phyloP scores from a whole-genome alignment of 2,113 vertebrate species.

The Fregata magnificens region DNA sequence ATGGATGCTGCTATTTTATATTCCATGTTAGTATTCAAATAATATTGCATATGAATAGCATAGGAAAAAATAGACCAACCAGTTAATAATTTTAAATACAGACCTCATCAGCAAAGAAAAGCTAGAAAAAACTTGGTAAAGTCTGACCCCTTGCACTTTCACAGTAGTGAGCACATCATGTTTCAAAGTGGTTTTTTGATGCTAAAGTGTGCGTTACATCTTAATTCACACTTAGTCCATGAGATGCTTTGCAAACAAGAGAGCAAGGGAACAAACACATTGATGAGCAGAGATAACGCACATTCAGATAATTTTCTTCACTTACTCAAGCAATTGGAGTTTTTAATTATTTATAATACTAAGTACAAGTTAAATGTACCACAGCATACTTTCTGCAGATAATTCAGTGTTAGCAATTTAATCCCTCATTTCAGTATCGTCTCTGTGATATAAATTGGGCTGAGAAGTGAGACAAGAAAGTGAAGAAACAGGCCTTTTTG shows the following conservation, averaged over 20 bases:
- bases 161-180: background rate
- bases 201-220: background rate
- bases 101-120: slow-evolving; percentile 53
- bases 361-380: background rate
- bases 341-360: background rate
- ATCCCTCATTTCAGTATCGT: background rate
- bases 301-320: background rate
- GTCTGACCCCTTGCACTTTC: slow-evolving; percentile 9
- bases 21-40: slow-evolving; percentile 36
- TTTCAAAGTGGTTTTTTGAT: background rate
- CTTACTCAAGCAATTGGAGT: background rate
- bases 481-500: background rate
- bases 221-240: background rate
- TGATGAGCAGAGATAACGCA: background rate
- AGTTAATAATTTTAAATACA: slow-evolving; percentile 45
- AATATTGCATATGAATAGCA: slow-evolving; percentile 35
- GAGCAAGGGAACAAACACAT: background rate
- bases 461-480: background rate
- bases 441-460: background rate
- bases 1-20: slow-evolving; percentile 60
- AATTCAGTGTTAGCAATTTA: background rate
- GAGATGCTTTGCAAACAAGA: background rate
- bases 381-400: background rate
- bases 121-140: background rate
- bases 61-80: slow-evolving; percentile 28